Percentiles rank a stretch among this genome's conserved stretches.
phyloP scores from a whole-genome alignment of 92 coral and sea anemone genomes.

The Zoanthus sansibaricus region DNA sequence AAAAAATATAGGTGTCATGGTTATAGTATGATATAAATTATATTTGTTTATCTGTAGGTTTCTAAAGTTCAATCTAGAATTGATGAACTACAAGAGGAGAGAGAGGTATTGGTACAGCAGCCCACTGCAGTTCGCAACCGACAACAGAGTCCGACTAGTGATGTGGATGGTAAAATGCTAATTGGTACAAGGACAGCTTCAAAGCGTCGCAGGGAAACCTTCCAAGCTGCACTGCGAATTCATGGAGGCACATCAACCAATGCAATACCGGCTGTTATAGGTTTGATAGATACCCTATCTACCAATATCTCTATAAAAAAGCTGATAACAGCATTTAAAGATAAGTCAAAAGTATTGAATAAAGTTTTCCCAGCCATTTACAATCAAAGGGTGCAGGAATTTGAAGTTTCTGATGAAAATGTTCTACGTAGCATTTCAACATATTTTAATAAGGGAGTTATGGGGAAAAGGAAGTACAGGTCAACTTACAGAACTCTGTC shows the following conservation, averaged over 20 bases:
- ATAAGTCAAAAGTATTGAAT: conserved; percentile 10
- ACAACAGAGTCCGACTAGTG: background rate
- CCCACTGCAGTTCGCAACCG: background rate
- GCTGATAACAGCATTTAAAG: conserved; percentile 51
- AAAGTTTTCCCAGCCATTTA: conserved; percentile 55
- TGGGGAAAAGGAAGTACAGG: conserved; percentile 72
- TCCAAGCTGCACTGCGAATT: conserved; percentile 63
- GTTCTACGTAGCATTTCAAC: conserved; percentile 59
- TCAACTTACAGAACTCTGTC: conserved; percentile 55
- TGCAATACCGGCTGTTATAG: conserved; percentile 53
- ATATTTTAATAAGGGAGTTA: conserved; percentile 59
- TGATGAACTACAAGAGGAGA: conserved; percentile 8
- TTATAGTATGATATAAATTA: background rate
- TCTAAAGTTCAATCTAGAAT: conserved; percentile 3
- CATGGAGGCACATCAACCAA: conserved; percentile 61
- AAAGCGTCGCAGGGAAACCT: conserved; percentile 60
- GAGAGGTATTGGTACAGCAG: background rate
- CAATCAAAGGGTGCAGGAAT: conserved; percentile 47
- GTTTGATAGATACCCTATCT: conserved; percentile 40
- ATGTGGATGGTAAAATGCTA: conserved; percentile 10
- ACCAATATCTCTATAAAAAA: conserved; percentile 55
- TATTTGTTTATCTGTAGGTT: conserved; percentile 13
- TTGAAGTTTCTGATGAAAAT: conserved; percentile 63
- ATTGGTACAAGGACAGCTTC: conserved; percentile 26
- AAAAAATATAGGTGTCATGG: background rate